Evolutionary conservation across 2,113 vertebrate genomes (phyloP).

Genomic region (Carlito syrichta): DNA sequence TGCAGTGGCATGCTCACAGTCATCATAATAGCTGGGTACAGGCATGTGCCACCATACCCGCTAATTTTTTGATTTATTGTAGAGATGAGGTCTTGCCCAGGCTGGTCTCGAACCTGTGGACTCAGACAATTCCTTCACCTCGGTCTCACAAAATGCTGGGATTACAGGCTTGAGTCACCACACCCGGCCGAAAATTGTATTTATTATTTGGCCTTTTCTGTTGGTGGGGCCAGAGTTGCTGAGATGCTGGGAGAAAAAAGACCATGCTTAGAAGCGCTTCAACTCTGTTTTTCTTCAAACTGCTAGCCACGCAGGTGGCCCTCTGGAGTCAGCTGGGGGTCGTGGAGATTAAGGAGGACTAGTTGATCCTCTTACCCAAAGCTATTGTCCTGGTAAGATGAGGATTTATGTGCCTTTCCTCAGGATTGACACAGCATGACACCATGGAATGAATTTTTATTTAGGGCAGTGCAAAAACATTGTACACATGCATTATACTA

Average conservation of each 20-base stretch:
- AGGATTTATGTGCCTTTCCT: conserved; percentile 53
- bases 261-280: neutral
- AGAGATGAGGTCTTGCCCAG: too few relatives aligned
- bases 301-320: neutral
- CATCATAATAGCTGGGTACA: too few relatives aligned
- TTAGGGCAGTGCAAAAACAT: conserved; percentile 12
- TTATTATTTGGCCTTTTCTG: neutral
- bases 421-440: neutral
- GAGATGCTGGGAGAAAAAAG: neutral
- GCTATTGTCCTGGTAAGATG: conserved; percentile 29
- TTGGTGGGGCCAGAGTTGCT: neutral
- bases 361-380: conserved; percentile 55
- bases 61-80: too few relatives aligned
- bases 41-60: too few relatives aligned
- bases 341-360: neutral
- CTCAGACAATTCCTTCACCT: too few relatives aligned
- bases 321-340: neutral
- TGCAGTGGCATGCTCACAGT: too few relatives aligned
- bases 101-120: too few relatives aligned
- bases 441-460: conserved; percentile 36
- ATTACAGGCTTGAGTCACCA: too few relatives aligned
- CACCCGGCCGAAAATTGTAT: neutral
- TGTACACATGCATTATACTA: neutral
- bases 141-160: too few relatives aligned
- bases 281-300: neutral